A percentile compares a stretch with the other conserved stretches of the same genome.
Evolutionary conservation across 2,113 vertebrate species (phyloP).

Genomic region (Psittacula cyanocephala): DNA sequence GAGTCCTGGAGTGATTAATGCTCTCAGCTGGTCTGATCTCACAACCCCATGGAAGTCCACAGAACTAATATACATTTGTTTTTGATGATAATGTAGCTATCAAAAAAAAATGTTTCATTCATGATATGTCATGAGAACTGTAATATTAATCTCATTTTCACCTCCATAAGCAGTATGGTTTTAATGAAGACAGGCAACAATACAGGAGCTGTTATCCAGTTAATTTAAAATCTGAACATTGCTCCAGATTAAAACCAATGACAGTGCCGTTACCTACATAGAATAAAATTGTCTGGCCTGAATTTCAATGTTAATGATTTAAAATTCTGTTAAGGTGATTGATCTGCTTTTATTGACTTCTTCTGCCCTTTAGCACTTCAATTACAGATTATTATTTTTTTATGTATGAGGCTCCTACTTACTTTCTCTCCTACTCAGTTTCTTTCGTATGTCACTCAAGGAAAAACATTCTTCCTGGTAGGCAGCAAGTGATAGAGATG

Average conservation of each 20-base stretch:
- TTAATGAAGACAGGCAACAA: neutral
- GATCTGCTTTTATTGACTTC: neutral
- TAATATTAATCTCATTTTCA: neutral
- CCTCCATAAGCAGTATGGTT: neutral
- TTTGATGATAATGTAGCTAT: accelerated
- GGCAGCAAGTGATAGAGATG: accelerated
- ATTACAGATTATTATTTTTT: neutral
- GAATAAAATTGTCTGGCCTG: neutral
- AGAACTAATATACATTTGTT: neutral
- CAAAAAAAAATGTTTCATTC: neutral
- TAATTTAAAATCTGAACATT: neutral
- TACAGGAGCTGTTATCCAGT: neutral
- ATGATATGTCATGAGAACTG: neutral
- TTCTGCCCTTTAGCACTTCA: neutral
- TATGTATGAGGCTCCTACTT: neutral
- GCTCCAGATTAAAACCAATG: neutral
- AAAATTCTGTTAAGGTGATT: neutral
- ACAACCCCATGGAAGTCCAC: neutral
- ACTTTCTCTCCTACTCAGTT: neutral
- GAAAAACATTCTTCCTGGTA: neutral
- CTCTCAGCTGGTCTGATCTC: neutral
- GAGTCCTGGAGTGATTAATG: neutral
- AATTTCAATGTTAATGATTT: neutral
- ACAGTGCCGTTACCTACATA: neutral
- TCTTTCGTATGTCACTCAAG: neutral